Evolutionary conservation across 2,113 vertebrate species (phyloP), one percentile per base, ranked within the genome.

Genomic region (Burhinus bistriatus): DNA sequence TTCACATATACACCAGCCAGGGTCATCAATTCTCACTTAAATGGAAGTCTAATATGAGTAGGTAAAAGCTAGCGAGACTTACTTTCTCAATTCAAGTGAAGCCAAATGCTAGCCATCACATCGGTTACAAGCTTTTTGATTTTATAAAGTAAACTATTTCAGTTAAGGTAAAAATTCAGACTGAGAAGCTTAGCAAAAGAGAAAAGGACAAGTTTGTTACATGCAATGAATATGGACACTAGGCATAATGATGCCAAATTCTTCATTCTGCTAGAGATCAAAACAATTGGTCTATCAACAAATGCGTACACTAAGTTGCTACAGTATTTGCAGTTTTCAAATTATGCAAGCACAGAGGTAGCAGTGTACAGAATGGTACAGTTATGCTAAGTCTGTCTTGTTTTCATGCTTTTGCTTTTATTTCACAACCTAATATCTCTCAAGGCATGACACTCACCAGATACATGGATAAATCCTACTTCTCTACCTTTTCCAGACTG

Each of bases 221-320:
- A 52, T 12, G 38, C 1, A 1, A 54, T 40, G 8, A 83, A 25
- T n/a, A 54, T 0, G 2, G 32, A 22, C 38, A 70, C 26, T 45
- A 66, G 29, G 34, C 15, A 77, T 42, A 69, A 42, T 22, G 69
- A 78, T 15, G 34, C 9, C 20, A 23, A 87, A 79, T 83, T 79
- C 64, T 87, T 81, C 40, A 49, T 87, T 75, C 64, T 75, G 23
- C 12, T 70, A 71, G 38, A 75, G 52, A 65, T 75, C 75, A 82
- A 87, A 84, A 73, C 15, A 49, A 22, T 2, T 79, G 7, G 16
- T 78, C 61, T 49, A 13, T 19, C 23, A 78, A 81, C n/a, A 90
- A 83, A 66, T 64, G 19, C n/a, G n/a, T 71, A 68, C 16, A 42
- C 29, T 62, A 36, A 44, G 65, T 29, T 59, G 55, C 49, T 54